Conservation (phyloP, 2,888 invertebrate genomes). For the Ecliptopera silaceata region DNA sequence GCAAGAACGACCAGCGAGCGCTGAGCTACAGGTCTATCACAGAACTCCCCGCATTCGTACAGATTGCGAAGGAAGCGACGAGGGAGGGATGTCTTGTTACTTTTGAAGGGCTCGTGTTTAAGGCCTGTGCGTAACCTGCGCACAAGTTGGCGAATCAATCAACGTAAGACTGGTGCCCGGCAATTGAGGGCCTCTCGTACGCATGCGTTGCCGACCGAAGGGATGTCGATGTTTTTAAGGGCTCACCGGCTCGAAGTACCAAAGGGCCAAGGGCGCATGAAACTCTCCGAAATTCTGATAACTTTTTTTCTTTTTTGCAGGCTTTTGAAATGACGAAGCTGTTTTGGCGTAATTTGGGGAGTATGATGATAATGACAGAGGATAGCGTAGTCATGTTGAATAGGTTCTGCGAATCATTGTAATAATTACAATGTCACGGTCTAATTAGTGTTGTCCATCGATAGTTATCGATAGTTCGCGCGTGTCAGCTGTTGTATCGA, state of each 20-base stretch:
- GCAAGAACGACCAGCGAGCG: slow-evolving; percentile 44
- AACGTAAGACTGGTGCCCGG: slow-evolving; percentile 69
- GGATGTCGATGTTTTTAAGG: slow-evolving; percentile 44
- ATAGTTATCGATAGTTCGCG: slow-evolving; percentile 15
- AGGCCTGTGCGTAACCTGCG: slow-evolving; percentile 63
- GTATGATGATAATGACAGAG: background rate
- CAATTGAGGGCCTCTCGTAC: slow-evolving; percentile 54
- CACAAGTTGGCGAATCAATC: slow-evolving; percentile 80
- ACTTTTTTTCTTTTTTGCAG: slow-evolving; percentile 4
- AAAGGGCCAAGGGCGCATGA: slow-evolving; percentile 19
- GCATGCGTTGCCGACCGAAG: slow-evolving; percentile 69
- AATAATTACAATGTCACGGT: background rate
- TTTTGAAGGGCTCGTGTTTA: slow-evolving; percentile 58
- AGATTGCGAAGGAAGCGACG: background rate
- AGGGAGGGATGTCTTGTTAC: slow-evolving; percentile 41
- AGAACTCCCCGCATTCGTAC: background rate
- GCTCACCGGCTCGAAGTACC: slow-evolving; percentile 28
- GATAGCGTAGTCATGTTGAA: background rate
- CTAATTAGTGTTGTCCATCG: slow-evolving; percentile 12
- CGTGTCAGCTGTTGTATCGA: slow-evolving; percentile 11
- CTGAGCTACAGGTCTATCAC: slow-evolving; percentile 44
- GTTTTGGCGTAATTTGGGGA: background rate
- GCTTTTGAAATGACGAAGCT: slow-evolving; percentile 6
- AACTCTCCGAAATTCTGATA: slow-evolving; percentile 11
- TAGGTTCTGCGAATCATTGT: slow-evolving; percentile 1